These are phyloP conservation scores for Taphrorychus bicolor DNA, from an alignment of 2,888 invertebrate species.

Conservation along the genomic window DNA sequence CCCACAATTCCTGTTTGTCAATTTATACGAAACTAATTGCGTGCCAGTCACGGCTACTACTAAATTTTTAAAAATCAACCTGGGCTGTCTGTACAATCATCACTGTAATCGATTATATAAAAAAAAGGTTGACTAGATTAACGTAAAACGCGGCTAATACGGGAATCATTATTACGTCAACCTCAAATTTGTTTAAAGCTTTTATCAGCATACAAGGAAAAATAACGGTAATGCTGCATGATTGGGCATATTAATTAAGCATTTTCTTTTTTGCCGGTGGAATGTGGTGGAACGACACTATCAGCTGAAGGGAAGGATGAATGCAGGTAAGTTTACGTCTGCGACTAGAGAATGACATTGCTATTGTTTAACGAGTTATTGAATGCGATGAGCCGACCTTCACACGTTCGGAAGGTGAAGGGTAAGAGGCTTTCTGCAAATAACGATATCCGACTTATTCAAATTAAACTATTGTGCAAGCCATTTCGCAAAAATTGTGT, in stretches of 20 bases:
- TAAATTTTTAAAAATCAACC: background rate
- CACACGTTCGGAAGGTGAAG: background rate
- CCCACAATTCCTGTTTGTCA: background rate
- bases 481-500: background rate
- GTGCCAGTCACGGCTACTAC: background rate
- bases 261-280: background rate
- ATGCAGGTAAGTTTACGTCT: background rate
- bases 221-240: background rate
- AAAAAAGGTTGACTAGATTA: background rate
- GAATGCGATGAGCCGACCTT: background rate
- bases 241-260: background rate
- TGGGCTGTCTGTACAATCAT: background rate
- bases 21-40: background rate
- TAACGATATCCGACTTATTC: background rate
- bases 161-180: background rate
- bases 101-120: background rate
- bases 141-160: background rate
- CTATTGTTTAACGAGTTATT: background rate
- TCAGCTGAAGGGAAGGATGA: background rate
- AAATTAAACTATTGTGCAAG: background rate
- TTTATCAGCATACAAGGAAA: background rate
- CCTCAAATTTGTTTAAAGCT: background rate
- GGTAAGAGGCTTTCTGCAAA: background rate
- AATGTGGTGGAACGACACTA: background rate
- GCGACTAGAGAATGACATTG: background rate